Percentiles rank a stretch among this genome's conserved stretches.
phyloP scores from a whole-genome alignment of 1,140 invertebrate genomes.

The Campoletis sonorensis region DNA sequence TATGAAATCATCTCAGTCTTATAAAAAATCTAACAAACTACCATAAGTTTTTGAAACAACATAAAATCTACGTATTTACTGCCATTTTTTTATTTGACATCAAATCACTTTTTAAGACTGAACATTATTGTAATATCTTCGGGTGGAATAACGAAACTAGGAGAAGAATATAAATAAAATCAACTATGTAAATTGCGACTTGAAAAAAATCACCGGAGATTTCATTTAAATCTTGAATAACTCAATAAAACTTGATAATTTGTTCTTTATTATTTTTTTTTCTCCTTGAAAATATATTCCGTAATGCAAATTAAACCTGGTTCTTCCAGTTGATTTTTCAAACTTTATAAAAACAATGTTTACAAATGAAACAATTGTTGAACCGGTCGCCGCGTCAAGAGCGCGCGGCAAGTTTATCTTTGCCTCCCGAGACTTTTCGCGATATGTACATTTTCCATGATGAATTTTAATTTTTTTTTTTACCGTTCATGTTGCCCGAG shows the following conservation, averaged over 20 bases:
- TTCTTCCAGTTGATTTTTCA: neutral
- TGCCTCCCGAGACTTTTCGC: neutral
- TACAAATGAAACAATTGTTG: neutral
- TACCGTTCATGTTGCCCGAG: neutral
- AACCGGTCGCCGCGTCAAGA: neutral
- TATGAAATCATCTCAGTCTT: too few species aligned
- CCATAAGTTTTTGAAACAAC: too few species aligned
- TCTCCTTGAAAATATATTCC: neutral
- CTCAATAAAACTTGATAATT: neutral
- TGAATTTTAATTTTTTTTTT: neutral
- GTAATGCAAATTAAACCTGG: neutral
- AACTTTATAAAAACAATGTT: neutral
- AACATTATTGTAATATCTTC: too few species aligned
- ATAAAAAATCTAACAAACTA: too few species aligned
- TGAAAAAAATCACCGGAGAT: neutral
- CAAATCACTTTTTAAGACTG: too few species aligned
- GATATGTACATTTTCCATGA: neutral
- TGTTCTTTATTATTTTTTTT: neutral
- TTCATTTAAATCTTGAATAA: neutral
- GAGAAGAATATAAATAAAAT: neutral
- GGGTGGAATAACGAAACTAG: too few species aligned
- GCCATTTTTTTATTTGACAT: too few species aligned
- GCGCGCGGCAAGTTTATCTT: neutral
- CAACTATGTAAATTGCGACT: neutral
- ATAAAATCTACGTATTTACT: too few species aligned